These are phyloP conservation scores for Luidia sarsii DNA, from an alignment of 53 echinoderm and acorn worm species.

Conservation along the genomic window DNA sequence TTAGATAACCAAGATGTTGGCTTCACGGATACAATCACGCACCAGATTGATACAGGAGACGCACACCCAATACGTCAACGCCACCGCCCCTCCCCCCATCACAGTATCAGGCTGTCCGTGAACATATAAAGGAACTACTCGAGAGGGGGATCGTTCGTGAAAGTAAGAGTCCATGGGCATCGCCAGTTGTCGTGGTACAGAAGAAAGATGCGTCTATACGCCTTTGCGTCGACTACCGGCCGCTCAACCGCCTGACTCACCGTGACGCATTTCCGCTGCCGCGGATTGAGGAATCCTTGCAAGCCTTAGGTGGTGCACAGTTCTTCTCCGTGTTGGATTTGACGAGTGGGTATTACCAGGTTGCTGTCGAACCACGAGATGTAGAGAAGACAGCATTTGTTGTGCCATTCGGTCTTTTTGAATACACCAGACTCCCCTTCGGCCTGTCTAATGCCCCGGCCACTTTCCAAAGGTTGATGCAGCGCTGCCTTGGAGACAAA, in stretches of 20 bases:
- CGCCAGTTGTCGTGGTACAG: slow-evolving; percentile 46
- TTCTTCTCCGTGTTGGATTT: slow-evolving; percentile 61
- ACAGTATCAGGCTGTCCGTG: slow-evolving; percentile 38
- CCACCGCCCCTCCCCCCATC: slow-evolving; percentile 41
- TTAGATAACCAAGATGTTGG: slow-evolving; percentile 41
- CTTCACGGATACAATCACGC: slow-evolving; percentile 36
- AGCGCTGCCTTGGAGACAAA: slow-evolving; percentile 46
- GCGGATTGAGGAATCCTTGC: slow-evolving; percentile 48
- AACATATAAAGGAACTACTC: slow-evolving; percentile 22
- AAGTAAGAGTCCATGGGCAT: slow-evolving; percentile 55
- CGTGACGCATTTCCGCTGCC: slow-evolving; percentile 64
- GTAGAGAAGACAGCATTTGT: slow-evolving; percentile 57
- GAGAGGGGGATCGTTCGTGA: slow-evolving; percentile 33
- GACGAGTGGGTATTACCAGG: slow-evolving; percentile 57
- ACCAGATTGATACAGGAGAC: slow-evolving; percentile 48
- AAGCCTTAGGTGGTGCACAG: slow-evolving; percentile 44
- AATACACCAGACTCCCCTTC: slow-evolving; percentile 52
- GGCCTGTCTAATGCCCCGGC: slow-evolving; percentile 62
- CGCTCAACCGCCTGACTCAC: slow-evolving; percentile 47
- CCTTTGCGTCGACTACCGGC: slow-evolving; percentile 56
- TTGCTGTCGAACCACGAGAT: slow-evolving; percentile 32
- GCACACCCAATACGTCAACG: slow-evolving; percentile 39
- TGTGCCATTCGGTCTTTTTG: too few relatives aligned
- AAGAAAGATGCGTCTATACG: slow-evolving; percentile 58
- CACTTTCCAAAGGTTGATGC: slow-evolving; percentile 63